These are phyloP conservation scores for Acanthiza pusilla DNA, from an alignment of 2,797 vertebrate species.

Conservation along the genomic window DNA sequence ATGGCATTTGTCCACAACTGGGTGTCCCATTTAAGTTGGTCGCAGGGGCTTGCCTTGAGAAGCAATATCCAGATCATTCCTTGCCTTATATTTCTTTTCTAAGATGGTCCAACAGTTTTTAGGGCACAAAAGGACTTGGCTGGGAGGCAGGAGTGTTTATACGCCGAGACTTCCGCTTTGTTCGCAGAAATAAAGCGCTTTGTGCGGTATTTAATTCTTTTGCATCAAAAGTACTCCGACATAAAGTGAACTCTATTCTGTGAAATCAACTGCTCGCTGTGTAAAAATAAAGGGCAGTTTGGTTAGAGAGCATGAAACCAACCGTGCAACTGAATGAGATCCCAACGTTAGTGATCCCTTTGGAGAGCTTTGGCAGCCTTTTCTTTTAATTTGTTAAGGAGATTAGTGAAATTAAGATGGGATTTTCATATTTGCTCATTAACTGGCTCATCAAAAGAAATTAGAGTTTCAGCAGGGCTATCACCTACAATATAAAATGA, in stretches of 20 bases:
- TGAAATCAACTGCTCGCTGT: neutral
- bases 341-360: neutral
- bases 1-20: fast-evolving
- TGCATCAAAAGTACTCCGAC: neutral
- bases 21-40: fast-evolving
- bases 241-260: fast-evolving
- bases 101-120: neutral
- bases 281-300: neutral
- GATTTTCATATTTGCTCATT: neutral
- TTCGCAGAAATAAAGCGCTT: fast-evolving
- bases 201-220: neutral
- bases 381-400: neutral
- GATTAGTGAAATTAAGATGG: neutral
- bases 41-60: neutral
- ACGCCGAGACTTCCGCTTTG: neutral
- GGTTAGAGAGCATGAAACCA: neutral
- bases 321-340: fast-evolving
- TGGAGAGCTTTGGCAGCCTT: neutral
- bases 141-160: neutral
- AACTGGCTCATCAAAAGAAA: neutral
- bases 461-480: neutral
- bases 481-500: neutral
- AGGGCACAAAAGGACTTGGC: neutral
- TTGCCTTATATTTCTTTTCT: neutral
- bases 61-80: neutral